Base-by-base conservation (phyloP, 1,140 invertebrate species). In the Solenopsis invicta region DNA sequence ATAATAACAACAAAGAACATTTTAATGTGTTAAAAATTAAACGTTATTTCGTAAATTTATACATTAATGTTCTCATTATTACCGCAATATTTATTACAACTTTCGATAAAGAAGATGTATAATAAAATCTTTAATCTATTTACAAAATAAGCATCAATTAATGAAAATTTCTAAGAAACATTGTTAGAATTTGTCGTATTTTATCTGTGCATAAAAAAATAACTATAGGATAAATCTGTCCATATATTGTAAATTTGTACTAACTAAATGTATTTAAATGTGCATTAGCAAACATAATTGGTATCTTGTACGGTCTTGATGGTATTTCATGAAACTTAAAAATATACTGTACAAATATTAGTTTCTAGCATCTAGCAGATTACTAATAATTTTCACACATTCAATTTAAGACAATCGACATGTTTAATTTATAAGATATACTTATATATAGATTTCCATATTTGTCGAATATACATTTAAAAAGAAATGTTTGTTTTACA, bases 351-450 rank as follows among this genome's bases (percentile, higher is more conserved):
- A 50, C 37, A 34, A 61, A 24, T 59, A 76, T 76, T 45, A 59
- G 37, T 59, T 75, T 75, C 29, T 0, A 41, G 10, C 21, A 4
- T 56, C 34, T 76, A 76, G 54, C 74, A 76, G 6, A 59, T 59
- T 41, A 21, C 13, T 76, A 24, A 59, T 59, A 61, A 61, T 76
- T 76, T 21, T 2, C 37, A 21, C 4, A 75, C 21, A 61, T 59
- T 12, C 37, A 9, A 74, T 74, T 76, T 61, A 45, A 61, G 45
- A 75, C n/a, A 75, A 59, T 10, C 34, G 48, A 50, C 48, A 54
- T 74, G 50, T 74, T 74, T 74, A 76, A 75, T 75, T 24, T 16
- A 34, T 76, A 24, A 24, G 52, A 21, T 74, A n/a, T n/a, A n/a
- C n/a, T n/a, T n/a, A n/a, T n/a, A 75, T 75, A 56, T 75, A 41